A percentile compares a stretch with the other conserved stretches of the same genome.
phyloP scores from a whole-genome alignment of 2,888 invertebrate species.

The Hirtodrosophila duncani region DNA sequence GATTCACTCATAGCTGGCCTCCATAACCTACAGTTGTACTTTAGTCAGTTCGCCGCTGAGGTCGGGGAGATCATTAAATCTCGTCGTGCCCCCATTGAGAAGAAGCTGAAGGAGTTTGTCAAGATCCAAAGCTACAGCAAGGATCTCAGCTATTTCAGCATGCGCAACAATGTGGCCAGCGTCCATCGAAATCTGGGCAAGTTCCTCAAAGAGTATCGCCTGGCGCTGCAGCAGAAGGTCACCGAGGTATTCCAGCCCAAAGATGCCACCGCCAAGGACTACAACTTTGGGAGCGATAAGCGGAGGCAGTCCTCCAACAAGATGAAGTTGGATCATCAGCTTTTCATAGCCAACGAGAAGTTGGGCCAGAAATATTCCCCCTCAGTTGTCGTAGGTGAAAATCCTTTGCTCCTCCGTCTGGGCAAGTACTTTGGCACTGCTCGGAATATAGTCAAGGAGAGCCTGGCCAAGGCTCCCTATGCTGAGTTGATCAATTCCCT shows the following conservation, averaged over 20 bases:
- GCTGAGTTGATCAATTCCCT: slow-evolving; percentile 82
- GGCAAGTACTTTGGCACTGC: slow-evolving; percentile 82
- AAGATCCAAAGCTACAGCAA: slow-evolving; percentile 97
- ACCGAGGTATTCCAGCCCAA: slow-evolving; percentile 77
- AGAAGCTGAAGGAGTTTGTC: slow-evolving; percentile 93
- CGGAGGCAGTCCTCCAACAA: slow-evolving; percentile 74
- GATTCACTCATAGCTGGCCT: slow-evolving; percentile 81
- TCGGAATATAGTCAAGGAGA: slow-evolving; percentile 83
- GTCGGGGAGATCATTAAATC: slow-evolving; percentile 83
- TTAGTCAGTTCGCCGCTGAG: slow-evolving; percentile 85
- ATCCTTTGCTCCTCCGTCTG: slow-evolving; percentile 61
- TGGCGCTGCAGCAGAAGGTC: slow-evolving; percentile 78
- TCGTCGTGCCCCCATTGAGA: slow-evolving; percentile 90
- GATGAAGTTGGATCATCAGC: slow-evolving; percentile 73
- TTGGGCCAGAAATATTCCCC: slow-evolving; percentile 50
- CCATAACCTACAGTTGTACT: slow-evolving; percentile 91
- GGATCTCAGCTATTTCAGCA: slow-evolving; percentile 95
- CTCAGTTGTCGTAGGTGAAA: slow-evolving; percentile 9
- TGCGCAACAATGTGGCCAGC: slow-evolving; percentile 92
- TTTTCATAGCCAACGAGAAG: slow-evolving; percentile 74
- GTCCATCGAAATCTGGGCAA: slow-evolving; percentile 93
- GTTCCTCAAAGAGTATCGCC: slow-evolving; percentile 90
- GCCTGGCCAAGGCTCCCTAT: slow-evolving; percentile 81
- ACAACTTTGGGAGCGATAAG: slow-evolving; percentile 69
- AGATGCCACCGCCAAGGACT: slow-evolving; percentile 73